Percentiles rank a stretch among this genome's conserved stretches.
phyloP scores from a whole-genome alignment of 2,888 invertebrate species.

The Cremastobaeus sp. region DNA sequence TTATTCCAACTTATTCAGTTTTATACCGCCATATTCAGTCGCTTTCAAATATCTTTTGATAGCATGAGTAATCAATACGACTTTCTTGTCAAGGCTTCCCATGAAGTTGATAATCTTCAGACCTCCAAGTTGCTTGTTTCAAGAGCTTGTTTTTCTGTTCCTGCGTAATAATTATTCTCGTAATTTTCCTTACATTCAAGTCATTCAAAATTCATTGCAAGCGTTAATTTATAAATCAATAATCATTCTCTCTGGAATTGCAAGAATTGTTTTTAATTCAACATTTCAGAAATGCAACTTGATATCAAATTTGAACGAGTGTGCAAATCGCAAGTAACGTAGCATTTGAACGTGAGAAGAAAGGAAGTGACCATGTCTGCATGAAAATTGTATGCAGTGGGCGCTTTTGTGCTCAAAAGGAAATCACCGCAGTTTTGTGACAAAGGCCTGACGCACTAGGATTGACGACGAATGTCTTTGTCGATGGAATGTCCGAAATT shows the following conservation, averaged over 20 bases:
- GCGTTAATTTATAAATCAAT: too few relatives aligned
- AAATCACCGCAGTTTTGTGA: conserved; percentile 27
- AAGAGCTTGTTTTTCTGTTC: too few relatives aligned
- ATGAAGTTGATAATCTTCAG: conserved; percentile 30
- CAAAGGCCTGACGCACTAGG: conserved; percentile 36
- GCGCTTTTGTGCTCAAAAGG: conserved; percentile 11
- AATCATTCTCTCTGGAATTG: too few relatives aligned
- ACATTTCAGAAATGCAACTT: too few relatives aligned
- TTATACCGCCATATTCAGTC: conserved; percentile 14
- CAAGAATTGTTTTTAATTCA: too few relatives aligned
- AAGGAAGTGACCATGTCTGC: neutral
- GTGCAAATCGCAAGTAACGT: neutral
- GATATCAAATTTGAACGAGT: too few relatives aligned
- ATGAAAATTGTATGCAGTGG: neutral
- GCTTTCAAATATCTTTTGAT: conserved; percentile 35
- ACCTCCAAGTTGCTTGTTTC: conserved; percentile 27
- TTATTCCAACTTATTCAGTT: conserved; percentile 20
- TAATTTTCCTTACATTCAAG: too few relatives aligned
- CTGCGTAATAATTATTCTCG: too few relatives aligned
- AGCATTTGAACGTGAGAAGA: neutral
- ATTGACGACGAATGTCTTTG: conserved; percentile 38
- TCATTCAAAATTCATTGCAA: too few relatives aligned
- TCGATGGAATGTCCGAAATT: conserved; percentile 50
- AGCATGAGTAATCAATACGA: conserved; percentile 20
- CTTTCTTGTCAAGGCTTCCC: conserved; percentile 36